Conservation (phyloP, 2,113 vertebrate genomes). For the Chascanopsetta lugubris region DNA sequence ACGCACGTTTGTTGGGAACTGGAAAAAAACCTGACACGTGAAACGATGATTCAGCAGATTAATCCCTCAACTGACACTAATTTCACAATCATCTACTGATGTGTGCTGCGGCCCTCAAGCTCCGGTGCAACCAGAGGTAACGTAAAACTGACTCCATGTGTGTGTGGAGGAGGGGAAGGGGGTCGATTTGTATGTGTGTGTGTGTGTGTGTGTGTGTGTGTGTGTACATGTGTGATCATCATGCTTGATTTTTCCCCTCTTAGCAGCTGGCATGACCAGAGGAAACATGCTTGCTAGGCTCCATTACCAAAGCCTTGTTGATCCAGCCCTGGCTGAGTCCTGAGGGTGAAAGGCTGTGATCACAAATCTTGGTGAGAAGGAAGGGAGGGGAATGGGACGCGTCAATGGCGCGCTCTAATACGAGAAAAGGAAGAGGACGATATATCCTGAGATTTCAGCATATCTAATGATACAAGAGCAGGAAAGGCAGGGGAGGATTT, state of each 20-base stretch:
- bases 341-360: slow-evolving; percentile 67
- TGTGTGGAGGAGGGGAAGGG: slow-evolving; percentile 14
- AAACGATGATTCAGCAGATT: slow-evolving; percentile 2
- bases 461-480: not conserved
- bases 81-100: slow-evolving; percentile 9
- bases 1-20: not conserved
- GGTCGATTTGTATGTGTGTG: slow-evolving; percentile 23
- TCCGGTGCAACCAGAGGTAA: slow-evolving; percentile 24
- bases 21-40: not conserved
- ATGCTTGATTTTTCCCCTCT: slow-evolving; percentile 57
- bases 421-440: not conserved
- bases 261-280: slow-evolving; percentile 68
- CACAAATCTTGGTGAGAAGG: slow-evolving; percentile 55
- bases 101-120: slow-evolving; percentile 2
- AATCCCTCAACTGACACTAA: not conserved
- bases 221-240: slow-evolving; percentile 21
- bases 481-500: slow-evolving; percentile 6
- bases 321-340: slow-evolving; percentile 81
- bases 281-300: slow-evolving; percentile 77
- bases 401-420: slow-evolving; percentile 55
- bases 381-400: slow-evolving; percentile 43
- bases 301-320: slow-evolving; percentile 70
- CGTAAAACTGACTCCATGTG: slow-evolving; percentile 32
- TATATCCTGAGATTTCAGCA: slow-evolving; percentile 18
- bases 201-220: slow-evolving; percentile 11